Percentiles rank a stretch among this genome's conserved stretches.
Evolutionary conservation across 2,888 invertebrate genomes (phyloP).

Genomic region (Sicus ferrugineus): DNA sequence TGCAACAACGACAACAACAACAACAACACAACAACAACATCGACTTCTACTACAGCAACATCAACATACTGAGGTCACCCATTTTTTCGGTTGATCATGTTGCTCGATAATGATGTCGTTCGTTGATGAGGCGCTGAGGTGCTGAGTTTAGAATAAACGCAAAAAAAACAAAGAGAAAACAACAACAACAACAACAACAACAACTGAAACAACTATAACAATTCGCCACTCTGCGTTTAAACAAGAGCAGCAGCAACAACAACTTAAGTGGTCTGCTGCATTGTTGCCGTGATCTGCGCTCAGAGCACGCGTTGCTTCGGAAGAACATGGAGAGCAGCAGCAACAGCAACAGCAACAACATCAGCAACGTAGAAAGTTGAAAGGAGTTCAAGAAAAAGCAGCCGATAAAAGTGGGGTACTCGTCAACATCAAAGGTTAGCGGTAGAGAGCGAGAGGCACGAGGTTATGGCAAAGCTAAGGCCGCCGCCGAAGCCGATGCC

Average conservation of each 20-base stretch:
- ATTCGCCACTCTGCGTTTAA: background rate
- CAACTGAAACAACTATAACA: background rate
- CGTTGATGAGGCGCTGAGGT: slow-evolving; percentile 45
- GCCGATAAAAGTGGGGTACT: slow-evolving; percentile 30
- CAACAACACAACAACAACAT: slow-evolving; percentile 4
- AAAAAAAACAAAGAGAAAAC: background rate
- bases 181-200: background rate
- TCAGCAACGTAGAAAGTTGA: slow-evolving; percentile 26
- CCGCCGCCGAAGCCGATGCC: background rate
- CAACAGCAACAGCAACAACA: slow-evolving; percentile 34
- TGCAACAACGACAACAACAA: slow-evolving; percentile 3
- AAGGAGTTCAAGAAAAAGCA: slow-evolving; percentile 34
- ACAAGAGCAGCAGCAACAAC: background rate
- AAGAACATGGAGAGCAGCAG: background rate
- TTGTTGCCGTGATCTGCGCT: slow-evolving; percentile 1
- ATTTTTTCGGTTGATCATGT: slow-evolving; percentile 51
- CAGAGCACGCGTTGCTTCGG: background rate
- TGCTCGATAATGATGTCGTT: slow-evolving; percentile 58
- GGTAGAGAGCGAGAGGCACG: slow-evolving; percentile 19
- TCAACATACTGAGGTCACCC: slow-evolving; percentile 32
- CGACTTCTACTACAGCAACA: background rate
- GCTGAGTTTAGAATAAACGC: slow-evolving; percentile 47
- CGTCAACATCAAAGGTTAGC: slow-evolving; percentile 30
- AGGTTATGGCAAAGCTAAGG: slow-evolving; percentile 3
- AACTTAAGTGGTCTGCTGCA: background rate